phyloP scores from a whole-genome alignment of 2,113 vertebrate species.

The Nibea coibor region DNA sequence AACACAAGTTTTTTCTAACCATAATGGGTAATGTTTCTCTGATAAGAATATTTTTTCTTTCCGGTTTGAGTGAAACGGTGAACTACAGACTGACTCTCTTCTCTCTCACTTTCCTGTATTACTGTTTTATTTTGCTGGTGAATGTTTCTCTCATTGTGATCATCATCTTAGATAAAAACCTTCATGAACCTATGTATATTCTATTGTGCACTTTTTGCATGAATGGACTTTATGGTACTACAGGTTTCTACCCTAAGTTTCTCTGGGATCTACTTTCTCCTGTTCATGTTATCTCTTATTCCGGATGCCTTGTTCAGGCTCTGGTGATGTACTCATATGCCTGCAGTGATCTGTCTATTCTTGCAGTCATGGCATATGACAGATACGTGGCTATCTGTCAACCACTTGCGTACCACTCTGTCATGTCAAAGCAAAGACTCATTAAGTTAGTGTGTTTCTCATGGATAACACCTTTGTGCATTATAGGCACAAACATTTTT shows the following conservation, averaged over 20 bases:
- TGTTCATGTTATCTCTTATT: conserved; percentile 50
- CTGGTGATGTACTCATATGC: conserved; percentile 34
- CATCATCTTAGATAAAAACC: conserved; percentile 55
- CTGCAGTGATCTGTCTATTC: conserved; percentile 50
- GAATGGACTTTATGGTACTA: conserved; percentile 59
- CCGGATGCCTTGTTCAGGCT: conserved; percentile 56
- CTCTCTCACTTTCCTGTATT: conserved; percentile 48
- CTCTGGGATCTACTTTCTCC: conserved; percentile 54
- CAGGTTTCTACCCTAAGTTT: conserved; percentile 64
- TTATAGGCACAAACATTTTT: not conserved
- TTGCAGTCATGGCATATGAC: conserved; percentile 61
- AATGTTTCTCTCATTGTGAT: conserved; percentile 49
- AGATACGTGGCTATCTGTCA: conserved; percentile 69
- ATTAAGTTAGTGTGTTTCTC: conserved; percentile 32
- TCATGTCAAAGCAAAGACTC: conserved; percentile 53
- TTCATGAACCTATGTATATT: conserved; percentile 71
- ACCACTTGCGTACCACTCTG: conserved; percentile 55
- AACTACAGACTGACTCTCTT: conserved; percentile 24
- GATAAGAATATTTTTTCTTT: conserved; percentile 36
- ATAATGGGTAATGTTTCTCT: conserved; percentile 39
- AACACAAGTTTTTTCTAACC: no score
- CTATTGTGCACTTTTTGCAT: conserved; percentile 58
- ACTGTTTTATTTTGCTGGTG: conserved; percentile 27
- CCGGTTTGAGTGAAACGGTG: conserved; percentile 43
- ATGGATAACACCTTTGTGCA: conserved; percentile 23